Evolutionary conservation across 2,888 invertebrate species (phyloP), one percentile per base, ranked within the genome.

Genomic region (Apoda limacodes): DNA sequence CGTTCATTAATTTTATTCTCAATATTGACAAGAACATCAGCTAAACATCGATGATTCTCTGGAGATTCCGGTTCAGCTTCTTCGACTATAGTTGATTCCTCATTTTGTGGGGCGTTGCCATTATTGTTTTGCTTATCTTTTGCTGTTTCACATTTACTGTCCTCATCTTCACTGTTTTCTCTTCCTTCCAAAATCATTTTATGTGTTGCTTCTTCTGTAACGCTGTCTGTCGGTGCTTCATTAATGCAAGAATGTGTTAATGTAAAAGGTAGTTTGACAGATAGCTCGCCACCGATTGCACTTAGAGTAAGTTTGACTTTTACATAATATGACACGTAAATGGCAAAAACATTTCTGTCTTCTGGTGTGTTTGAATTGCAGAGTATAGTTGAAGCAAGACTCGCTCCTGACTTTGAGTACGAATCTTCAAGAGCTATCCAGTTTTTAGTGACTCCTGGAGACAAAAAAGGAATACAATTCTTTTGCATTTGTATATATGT

Each of bases 371-470:
- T 66, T 32, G 67, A 43, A 48, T 74, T 59, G 52, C 70, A 78
- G 27, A 86, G 59, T 9, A 85, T 82, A n/a, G 85, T 84, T 4
- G 85, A 85, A 1, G 86, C 84, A 2, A 85, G 82, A 25, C 85
- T 84, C 24, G 85, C 85, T 1, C 84, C 88, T 17, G 84, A 81
- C 56, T 89, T 87, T 26, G 89, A 89, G 57, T 90, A 87, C 0
- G 90, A 89, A 50, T 93, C 93, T 63, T 93, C 93, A n/a, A 93
- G 71, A 0, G 93, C 93, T 43, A 93, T 93, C 93, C 93, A 93
- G 60, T 93, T 93, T 68, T 93, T 93, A 25, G 93, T 93, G 9
- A 89, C 85, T 7, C 92, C 90, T 80, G 87, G 22, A 38, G 41
- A 56, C 17, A 48, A 46, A 5, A 7, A 15, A 13, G 13, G 11